These are phyloP conservation scores for Theristus sp. DNA, from an alignment of 2,888 invertebrate species.

Conservation along the genomic window DNA sequence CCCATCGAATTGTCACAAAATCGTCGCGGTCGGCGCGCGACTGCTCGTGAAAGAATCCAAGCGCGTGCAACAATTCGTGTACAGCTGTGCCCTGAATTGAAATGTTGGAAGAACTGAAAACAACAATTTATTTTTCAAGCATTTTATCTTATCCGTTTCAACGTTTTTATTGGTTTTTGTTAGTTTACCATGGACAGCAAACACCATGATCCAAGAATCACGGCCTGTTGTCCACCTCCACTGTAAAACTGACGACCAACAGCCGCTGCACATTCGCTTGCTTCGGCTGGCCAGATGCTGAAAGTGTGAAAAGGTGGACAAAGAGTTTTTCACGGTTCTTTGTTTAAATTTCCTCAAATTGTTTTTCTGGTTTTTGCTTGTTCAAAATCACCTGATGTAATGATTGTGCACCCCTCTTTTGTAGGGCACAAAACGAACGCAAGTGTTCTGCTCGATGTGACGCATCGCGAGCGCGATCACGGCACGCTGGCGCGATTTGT, in stretches of 20 bases:
- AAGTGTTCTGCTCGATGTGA: neutral
- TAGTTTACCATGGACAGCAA: neutral
- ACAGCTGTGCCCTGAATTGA: neutral
- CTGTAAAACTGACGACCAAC: neutral
- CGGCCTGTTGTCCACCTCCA: neutral
- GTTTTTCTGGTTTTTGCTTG: no score
- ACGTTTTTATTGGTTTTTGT: neutral
- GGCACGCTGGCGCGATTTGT: neutral
- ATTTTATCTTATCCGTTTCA: no score
- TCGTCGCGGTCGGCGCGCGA: neutral
- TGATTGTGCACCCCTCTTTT: neutral
- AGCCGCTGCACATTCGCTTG: neutral
- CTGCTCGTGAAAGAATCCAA: neutral
- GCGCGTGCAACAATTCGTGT: neutral
- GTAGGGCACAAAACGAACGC: neutral
- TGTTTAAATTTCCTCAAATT: no score
- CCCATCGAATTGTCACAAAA: neutral
- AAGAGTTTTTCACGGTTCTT: no score
- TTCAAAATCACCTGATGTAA: neutral
- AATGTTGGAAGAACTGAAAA: no score
- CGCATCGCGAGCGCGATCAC: neutral
- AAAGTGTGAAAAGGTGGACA: no score
- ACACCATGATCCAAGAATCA: neutral
- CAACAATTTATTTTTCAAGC: no score
- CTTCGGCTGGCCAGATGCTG: neutral